Conservation (phyloP, 2,113 vertebrate species). For the Syngnathoides biaculeatus region DNA sequence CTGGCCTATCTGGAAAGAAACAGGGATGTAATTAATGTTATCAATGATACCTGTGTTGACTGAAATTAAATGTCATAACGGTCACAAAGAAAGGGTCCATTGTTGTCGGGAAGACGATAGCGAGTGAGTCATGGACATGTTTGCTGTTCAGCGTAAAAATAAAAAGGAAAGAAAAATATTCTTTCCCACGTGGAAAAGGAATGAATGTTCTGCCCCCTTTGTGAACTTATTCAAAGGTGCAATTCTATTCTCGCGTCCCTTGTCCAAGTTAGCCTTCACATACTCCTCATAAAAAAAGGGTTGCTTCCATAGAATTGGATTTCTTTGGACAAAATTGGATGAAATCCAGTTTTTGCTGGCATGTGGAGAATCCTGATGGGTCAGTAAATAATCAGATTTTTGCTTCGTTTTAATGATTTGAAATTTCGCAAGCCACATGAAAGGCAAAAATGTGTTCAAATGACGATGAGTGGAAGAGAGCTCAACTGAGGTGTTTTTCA, state of each 20-base stretch:
- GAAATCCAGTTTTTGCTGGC: neutral
- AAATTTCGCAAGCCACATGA: too few relatives aligned
- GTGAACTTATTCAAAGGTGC: neutral
- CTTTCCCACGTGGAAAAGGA: neutral
- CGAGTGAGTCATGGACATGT: neutral
- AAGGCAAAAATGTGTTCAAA: neutral
- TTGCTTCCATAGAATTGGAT: neutral
- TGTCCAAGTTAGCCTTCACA: neutral
- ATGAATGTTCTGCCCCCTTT: neutral
- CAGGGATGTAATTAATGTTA: conserved; percentile 2
- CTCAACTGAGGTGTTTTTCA: neutral
- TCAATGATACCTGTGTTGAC: neutral
- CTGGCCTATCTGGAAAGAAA: neutral
- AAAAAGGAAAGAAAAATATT: neutral
- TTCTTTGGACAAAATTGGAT: neutral
- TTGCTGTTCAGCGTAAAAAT: neutral
- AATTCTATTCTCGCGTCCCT: neutral
- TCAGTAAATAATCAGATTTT: neutral
- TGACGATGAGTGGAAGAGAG: neutral
- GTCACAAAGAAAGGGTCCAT: neutral
- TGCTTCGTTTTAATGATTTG: too few relatives aligned
- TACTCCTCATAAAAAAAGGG: neutral
- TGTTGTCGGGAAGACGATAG: neutral
- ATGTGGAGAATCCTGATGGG: neutral
- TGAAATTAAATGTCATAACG: conserved; percentile 1